Base-by-base conservation (phyloP, 64 coral and sea anemone genomes). In the Orbicella faveolata region DNA sequence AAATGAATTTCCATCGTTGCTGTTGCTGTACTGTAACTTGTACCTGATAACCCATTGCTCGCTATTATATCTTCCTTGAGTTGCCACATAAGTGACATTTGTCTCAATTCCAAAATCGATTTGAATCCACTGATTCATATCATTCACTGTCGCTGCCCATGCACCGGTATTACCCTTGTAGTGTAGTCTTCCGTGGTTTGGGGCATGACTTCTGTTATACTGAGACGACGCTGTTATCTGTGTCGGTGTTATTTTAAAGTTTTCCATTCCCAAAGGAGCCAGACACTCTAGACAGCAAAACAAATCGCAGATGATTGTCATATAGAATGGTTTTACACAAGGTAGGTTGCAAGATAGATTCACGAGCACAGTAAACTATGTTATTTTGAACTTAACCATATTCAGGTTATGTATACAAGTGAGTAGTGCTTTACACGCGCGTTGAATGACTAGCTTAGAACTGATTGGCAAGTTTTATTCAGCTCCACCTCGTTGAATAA, bases 41-140 rank as follows among this genome's bases (percentile, higher is more conserved):
- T 83, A 83, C 63, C 16, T 36, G 35, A 34, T 83, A 48, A 92
- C 54, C 89, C 89, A 90, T 66, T 90, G 89, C 3, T 14, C 17
- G 4, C 9, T 9, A 1, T 53, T 13, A 35, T 11, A 6, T 62
- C 89, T 21, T 6, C 89, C 89, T 48, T 91, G 89, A 16, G 89
- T 91, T 14, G 89, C 89, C 4, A 91, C 74, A 35, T 61, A 69
- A n/a, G 89, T 86, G 15, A 91, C 81, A 12, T 44, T 73, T 51
- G 89, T 72, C 53, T 34, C 77, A 39, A 73, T 83, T 55, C 69
- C 23, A 35, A 91, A 37, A 69, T 91, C 89, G 13, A 91, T 39
- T 36, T 91, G 89, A 35, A 91, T 25, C 89, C 89, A 91, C 41
- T 91, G 89, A 73, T 85, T 21, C 9, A 55, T 52, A 69, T 91